Evolutionary conservation across 1,140 invertebrate species (phyloP).

Genomic region (Saccostrea cuccullata): DNA sequence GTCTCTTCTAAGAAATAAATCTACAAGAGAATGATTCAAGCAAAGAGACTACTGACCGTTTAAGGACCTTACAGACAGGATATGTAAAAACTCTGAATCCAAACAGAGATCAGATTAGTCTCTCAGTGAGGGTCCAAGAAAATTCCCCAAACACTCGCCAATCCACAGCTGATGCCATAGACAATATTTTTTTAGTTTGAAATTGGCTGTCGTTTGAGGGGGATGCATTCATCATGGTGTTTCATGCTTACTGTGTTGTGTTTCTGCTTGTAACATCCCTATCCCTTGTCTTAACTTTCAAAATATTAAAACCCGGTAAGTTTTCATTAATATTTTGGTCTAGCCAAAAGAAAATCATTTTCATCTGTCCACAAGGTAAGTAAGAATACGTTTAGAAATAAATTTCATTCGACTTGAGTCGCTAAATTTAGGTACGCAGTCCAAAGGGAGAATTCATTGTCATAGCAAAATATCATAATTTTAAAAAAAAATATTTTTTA

Average conservation of each 20-base stretch:
- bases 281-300: neutral
- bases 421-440: too few relatives aligned
- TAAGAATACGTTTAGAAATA: too few relatives aligned
- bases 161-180: neutral
- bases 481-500: too few relatives aligned
- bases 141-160: neutral
- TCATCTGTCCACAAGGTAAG: too few relatives aligned
- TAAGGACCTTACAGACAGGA: neutral
- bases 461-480: too few relatives aligned
- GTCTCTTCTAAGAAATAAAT: too few relatives aligned
- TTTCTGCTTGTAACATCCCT: neutral
- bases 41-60: neutral
- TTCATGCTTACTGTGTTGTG: neutral
- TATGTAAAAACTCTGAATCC: neutral
- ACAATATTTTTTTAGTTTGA: neutral
- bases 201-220: neutral
- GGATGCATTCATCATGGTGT: neutral
- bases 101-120: neutral
- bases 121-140: neutral
- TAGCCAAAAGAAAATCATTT: too few relatives aligned
- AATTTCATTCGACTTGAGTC: too few relatives aligned
- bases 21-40: too few relatives aligned
- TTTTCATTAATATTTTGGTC: neutral
- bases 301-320: constrained; percentile 18
- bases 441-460: too few relatives aligned